Evolutionary conservation across 1,140 invertebrate species (phyloP).

Genomic region (Dufourea novaeangliae): DNA sequence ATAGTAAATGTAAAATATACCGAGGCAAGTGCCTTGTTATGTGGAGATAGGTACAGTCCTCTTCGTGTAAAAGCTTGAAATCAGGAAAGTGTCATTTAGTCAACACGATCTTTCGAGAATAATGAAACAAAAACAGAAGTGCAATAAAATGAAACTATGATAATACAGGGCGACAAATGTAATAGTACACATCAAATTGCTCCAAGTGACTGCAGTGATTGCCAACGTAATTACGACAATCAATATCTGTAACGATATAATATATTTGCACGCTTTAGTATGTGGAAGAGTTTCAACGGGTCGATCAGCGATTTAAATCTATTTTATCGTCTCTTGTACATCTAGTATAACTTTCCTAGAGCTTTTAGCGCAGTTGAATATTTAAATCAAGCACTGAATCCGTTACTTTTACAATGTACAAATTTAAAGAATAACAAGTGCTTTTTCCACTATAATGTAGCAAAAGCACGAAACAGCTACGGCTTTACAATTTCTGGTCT

Average conservation of each 20-base stretch:
- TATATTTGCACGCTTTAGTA: not conserved
- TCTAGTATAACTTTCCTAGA: too few relatives aligned
- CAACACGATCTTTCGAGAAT: not conserved
- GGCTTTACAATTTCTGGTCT: too few relatives aligned
- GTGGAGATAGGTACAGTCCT: not conserved
- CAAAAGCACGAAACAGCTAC: too few relatives aligned
- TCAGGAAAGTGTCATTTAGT: not conserved
- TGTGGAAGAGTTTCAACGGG: not conserved
- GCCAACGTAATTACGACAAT: not conserved
- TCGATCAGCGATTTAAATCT: not conserved
- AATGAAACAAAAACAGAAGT: slow-evolving; percentile 19
- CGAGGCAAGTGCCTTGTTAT: not conserved
- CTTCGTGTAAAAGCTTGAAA: not conserved
- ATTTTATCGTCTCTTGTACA: too few relatives aligned
- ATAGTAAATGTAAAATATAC: too few relatives aligned
- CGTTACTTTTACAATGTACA: too few relatives aligned
- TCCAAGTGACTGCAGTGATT: slow-evolving; percentile 13
- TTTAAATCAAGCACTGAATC: too few relatives aligned
- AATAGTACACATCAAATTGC: slow-evolving; percentile 3
- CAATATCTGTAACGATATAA: not conserved
- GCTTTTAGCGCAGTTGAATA: too few relatives aligned
- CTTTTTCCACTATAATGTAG: too few relatives aligned
- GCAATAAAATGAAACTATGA: slow-evolving; percentile 17
- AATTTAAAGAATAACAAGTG: too few relatives aligned
- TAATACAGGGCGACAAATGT: not conserved